Conservation (phyloP, 2,888 invertebrate species). For the Eristalis tenax region DNA sequence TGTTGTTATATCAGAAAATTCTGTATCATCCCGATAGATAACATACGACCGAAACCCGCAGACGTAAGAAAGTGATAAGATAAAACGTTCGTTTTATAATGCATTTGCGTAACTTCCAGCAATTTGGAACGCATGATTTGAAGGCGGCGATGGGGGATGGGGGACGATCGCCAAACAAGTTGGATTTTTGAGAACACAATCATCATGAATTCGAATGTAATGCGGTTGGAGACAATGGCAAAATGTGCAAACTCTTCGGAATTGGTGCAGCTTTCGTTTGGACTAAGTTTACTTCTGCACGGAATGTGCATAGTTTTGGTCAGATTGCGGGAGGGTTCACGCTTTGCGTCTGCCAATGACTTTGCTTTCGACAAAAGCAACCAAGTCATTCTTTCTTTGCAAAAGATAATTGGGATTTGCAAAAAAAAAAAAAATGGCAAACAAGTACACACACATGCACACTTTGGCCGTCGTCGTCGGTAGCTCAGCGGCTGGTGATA, state of each 20-base stretch:
- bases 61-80: conserved; percentile 32
- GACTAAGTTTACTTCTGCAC: background rate
- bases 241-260: no score
- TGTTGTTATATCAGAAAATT: conserved; percentile 26
- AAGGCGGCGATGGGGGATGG: background rate
- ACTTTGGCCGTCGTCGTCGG: conserved; percentile 1
- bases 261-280: no score
- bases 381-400: conserved; percentile 23
- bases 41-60: background rate
- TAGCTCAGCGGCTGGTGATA: conserved; percentile 32
- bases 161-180: no score
- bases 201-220: no score
- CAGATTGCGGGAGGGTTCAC: background rate
- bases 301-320: background rate
- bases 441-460: background rate
- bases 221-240: no score
- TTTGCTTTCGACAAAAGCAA: background rate
- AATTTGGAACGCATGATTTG: no score
- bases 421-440: background rate
- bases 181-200: no score
- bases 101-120: conserved; percentile 32
- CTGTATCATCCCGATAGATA: conserved; percentile 39
- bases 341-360: background rate
- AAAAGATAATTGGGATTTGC: conserved; percentile 59
- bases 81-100: conserved; percentile 23